These are phyloP conservation scores for Chloroceryle inda DNA, from an alignment of 2,797 vertebrate species.

Conservation along the genomic window DNA sequence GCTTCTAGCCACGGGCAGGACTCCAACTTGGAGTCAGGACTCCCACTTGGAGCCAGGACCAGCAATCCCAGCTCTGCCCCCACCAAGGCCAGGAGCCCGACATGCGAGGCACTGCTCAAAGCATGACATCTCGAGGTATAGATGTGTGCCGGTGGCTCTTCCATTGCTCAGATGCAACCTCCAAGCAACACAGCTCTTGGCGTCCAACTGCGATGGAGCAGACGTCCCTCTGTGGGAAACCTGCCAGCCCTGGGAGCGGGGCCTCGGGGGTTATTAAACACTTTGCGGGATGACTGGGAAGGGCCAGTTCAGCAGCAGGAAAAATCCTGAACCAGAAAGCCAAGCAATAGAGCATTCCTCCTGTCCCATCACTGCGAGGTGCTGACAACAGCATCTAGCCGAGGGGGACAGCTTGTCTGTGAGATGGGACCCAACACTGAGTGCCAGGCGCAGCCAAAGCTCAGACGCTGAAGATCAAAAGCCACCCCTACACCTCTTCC, in stretches of 20 bases:
- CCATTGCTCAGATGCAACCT: not conserved
- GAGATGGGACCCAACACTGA: fast-evolving
- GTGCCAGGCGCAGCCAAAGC: not conserved
- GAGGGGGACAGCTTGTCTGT: too few species aligned
- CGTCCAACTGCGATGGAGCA: not conserved
- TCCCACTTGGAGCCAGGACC: not conserved
- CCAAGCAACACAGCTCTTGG: not conserved
- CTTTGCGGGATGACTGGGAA: not conserved
- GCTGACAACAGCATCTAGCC: not conserved
- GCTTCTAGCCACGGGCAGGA: not conserved
- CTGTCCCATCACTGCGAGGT: not conserved
- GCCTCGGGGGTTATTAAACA: not conserved
- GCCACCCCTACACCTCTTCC: not conserved
- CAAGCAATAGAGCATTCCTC: not conserved
- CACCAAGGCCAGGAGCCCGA: not conserved
- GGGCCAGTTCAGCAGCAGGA: not conserved
- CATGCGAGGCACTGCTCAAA: not conserved
- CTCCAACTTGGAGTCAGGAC: not conserved
- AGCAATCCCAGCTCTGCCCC: not conserved
- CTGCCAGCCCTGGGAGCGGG: fast-evolving
- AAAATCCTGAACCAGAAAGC: not conserved
- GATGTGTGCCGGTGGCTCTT: fast-evolving
- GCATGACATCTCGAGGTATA: fast-evolving
- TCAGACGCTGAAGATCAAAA: not conserved
- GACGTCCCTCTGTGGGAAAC: not conserved